Evolutionary conservation across 2,888 invertebrate genomes (phyloP).

Genomic region (Xylocampa areola): DNA sequence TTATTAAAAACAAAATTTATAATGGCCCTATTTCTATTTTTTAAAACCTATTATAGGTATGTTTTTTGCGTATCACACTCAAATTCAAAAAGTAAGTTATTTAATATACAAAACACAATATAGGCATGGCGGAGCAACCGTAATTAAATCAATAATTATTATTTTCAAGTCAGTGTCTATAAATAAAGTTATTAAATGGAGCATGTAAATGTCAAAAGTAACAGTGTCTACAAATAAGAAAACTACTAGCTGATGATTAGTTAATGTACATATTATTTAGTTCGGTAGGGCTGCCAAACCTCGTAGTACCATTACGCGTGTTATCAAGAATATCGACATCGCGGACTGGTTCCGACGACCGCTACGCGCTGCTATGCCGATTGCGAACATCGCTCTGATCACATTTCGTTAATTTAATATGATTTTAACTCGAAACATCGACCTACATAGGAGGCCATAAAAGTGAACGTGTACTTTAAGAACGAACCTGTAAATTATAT

Average conservation of each 20-base stretch:
- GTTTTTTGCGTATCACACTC: no score
- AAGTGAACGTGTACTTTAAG: constrained; percentile 39
- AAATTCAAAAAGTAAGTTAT: no score
- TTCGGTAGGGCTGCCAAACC: constrained; percentile 63
- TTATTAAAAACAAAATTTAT: no score
- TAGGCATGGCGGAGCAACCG: no score
- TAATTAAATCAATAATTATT: constrained; percentile 23
- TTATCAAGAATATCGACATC: constrained; percentile 54
- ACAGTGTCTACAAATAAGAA: constrained; percentile 18
- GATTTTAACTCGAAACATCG: constrained; percentile 46
- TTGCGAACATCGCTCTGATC: constrained; percentile 49
- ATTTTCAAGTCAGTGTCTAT: constrained; percentile 24
- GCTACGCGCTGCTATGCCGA: constrained; percentile 52
- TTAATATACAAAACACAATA: no score
- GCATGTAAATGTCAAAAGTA: constrained; percentile 33
- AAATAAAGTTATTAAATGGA: constrained; percentile 25
- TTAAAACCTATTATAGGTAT: no score
- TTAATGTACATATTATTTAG: constrained; percentile 6
- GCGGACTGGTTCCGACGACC: constrained; percentile 56
- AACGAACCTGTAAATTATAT: constrained; percentile 46
- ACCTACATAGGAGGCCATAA: constrained; percentile 41
- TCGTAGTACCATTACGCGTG: constrained; percentile 43
- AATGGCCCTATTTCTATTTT: no score
- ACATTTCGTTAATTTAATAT: constrained; percentile 50
- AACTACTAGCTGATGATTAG: constrained; percentile 7